Conservation (phyloP, 2,797 vertebrate species). For the Phoebastria nigripes region DNA sequence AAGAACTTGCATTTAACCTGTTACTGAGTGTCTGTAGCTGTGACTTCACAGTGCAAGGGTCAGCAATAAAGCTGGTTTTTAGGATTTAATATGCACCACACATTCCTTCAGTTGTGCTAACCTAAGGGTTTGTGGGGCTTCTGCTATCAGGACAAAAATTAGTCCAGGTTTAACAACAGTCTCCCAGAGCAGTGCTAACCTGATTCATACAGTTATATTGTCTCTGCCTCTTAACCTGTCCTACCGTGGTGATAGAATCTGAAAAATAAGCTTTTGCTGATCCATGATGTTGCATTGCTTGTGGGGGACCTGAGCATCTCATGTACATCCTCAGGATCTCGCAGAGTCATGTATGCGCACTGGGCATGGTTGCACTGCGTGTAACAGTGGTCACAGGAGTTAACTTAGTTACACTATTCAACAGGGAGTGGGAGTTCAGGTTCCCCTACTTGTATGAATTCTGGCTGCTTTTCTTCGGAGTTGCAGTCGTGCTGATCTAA, state of each 20-base stretch:
- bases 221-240: neutral
- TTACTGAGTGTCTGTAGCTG: neutral
- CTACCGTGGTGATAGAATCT: neutral
- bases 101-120: neutral
- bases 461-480: neutral
- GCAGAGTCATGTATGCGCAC: accelerated
- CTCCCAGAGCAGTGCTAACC: neutral
- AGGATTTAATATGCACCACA: neutral
- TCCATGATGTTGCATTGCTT: neutral
- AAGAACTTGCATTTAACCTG: neutral
- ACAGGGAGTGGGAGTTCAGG: neutral
- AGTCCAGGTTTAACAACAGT: neutral
- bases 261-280: neutral
- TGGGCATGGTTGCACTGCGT: neutral
- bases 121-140: neutral
- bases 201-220: neutral
- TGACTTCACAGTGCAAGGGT: neutral
- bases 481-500: neutral
- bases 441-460: neutral
- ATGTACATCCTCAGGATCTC: neutral
- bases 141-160: neutral
- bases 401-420: neutral
- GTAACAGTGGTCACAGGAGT: neutral
- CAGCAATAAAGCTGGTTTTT: neutral
- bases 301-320: neutral